Conservation (phyloP, 2,797 vertebrate species). For the Bryconaethiops microstoma region DNA sequence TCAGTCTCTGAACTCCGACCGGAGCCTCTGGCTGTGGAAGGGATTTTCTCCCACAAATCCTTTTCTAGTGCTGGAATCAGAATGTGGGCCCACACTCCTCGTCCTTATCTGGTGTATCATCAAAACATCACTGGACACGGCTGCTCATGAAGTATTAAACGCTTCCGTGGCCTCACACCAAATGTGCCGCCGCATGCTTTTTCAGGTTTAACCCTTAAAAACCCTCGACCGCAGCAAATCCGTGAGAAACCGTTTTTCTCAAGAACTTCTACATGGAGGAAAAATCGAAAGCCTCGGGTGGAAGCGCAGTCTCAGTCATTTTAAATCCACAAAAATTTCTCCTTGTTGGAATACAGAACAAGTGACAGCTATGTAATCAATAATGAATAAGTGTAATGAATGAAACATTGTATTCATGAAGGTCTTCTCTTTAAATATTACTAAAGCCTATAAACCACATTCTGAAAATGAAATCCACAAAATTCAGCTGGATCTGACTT, state of each 20-base stretch:
- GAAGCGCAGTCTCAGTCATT: constrained; percentile 1
- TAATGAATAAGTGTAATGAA: neutral
- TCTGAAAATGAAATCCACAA: neutral
- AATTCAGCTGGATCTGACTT: neutral
- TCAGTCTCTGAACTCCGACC: constrained; percentile 9
- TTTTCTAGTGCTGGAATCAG: constrained; percentile 28
- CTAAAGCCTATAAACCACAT: neutral
- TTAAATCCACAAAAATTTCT: constrained; percentile 2
- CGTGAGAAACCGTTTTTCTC: neutral
- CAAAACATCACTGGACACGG: constrained; percentile 18
- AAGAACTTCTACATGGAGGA: neutral
- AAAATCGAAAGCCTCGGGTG: constrained; percentile 5
- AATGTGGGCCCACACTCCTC: constrained; percentile 10
- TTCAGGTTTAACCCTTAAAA: neutral
- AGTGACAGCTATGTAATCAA: neutral
- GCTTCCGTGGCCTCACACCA: constrained; percentile 3
- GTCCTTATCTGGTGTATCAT: constrained; percentile 16
- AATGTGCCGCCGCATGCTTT: neutral
- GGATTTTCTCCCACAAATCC: constrained; percentile 33
- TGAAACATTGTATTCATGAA: constrained; percentile 1
- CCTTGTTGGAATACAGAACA: neutral
- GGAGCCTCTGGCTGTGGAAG: neutral
- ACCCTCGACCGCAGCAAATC: neutral
- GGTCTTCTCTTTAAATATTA: neutral
- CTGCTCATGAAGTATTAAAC: constrained; percentile 29